phyloP scores from a whole-genome alignment of 2,888 invertebrate species.

The Penaeus monodon region DNA sequence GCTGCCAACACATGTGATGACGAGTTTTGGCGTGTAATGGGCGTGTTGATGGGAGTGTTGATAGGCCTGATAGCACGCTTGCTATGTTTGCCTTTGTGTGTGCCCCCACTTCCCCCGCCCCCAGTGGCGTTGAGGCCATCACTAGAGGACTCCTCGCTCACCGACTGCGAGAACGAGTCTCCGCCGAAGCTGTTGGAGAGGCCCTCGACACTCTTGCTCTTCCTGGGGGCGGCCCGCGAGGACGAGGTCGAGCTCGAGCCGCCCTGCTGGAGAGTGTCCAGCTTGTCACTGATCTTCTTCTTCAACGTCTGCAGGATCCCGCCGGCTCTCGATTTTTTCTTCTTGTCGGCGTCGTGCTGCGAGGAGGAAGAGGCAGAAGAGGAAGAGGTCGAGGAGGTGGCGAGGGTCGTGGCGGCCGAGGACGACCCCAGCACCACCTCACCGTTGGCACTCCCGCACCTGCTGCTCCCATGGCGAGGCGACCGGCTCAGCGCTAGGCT shows the following conservation, averaged over 20 bases:
- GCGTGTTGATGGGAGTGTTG: slow-evolving; percentile 48
- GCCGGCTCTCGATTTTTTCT: slow-evolving; percentile 35
- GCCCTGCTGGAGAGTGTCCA: slow-evolving; percentile 35
- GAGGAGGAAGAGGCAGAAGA: slow-evolving; percentile 18
- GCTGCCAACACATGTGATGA: slow-evolving; percentile 48
- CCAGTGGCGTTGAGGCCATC: slow-evolving; percentile 52
- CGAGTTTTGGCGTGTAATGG: slow-evolving; percentile 42
- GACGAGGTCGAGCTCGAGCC: neutral
- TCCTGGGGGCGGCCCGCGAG: slow-evolving; percentile 31
- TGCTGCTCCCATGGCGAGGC: slow-evolving; percentile 29
- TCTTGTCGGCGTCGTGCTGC: slow-evolving; percentile 25
- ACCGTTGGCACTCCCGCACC: slow-evolving; percentile 45
- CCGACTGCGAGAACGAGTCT: slow-evolving; percentile 50
- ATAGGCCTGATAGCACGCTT: slow-evolving; percentile 49
- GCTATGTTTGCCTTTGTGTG: slow-evolving; percentile 45
- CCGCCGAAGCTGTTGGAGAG: slow-evolving; percentile 55
- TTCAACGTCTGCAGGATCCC: slow-evolving; percentile 53
- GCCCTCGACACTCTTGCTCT: slow-evolving; percentile 51
- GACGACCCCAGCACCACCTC: slow-evolving; percentile 28
- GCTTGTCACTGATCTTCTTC: slow-evolving; percentile 53
- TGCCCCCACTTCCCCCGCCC: slow-evolving; percentile 29
- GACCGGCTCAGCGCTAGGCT: slow-evolving; percentile 49
- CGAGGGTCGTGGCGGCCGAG: slow-evolving; percentile 12
- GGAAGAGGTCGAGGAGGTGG: slow-evolving; percentile 8
- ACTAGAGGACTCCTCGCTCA: slow-evolving; percentile 56